Evolutionary conservation across 2,113 vertebrate species (phyloP), one percentile per base, ranked within the genome.

Genomic region (Dissostichus mawsoni): DNA sequence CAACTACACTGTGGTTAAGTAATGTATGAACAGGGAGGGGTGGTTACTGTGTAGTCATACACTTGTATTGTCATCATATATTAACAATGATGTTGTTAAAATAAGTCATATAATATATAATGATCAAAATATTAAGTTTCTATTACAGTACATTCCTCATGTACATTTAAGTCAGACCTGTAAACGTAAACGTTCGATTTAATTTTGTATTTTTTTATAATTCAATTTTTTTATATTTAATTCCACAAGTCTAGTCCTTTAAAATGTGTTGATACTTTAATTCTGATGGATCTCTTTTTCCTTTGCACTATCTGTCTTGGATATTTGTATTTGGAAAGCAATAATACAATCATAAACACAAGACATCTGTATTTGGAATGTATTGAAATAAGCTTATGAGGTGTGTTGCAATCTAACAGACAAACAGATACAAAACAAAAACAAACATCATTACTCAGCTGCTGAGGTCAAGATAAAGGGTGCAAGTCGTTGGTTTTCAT

Each of bases 381-480:
- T 2, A 23, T 41, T 41, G 9, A 56, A 73, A 29, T 1, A 10
- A 10, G 6, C n/a, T 51, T 20, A 56, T 23, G 23, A 16, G 45
- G 55, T 69, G 70, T 13, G 64, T 20, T 68, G 29, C 53, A 70
- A 16, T 53, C 29, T n/a, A 56, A 74, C 29, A 18, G 11, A 80
- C 12, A 59, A 56, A 80, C 8, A 23, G 2, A 72, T 8, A 41
- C 36, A 67, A 13, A 80, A 56, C 45, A 71, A n/a, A 67, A 58
- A 55, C 17, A 20, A 66, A 61, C n/a, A 41, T 41, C 36, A 41
- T 41, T 29, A 18, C 33, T 23, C 44, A 41, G 78, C n/a, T 10
- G 41, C 59, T 23, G 51, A 76, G 80, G 76, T 69, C 69, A 76
- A 16, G 69, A 53, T 61, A 53, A 81, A 69, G 64, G 23, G 11